Evolutionary conservation across 2,113 vertebrate species (phyloP).

Genomic region (Neogobius melanostomus): DNA sequence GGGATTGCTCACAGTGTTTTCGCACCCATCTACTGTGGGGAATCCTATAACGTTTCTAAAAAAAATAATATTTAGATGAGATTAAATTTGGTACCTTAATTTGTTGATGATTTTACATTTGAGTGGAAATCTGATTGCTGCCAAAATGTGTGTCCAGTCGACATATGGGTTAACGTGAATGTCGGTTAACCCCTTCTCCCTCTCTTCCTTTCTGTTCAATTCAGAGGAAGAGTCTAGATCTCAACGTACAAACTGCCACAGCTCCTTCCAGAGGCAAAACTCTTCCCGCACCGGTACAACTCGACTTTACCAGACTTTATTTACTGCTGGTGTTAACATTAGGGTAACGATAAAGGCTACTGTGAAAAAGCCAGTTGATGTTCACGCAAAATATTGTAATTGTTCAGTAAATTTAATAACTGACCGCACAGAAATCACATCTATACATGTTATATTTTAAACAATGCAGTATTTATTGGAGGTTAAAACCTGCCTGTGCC

Average conservation of each 20-base stretch:
- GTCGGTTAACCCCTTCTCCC: slow-evolving; percentile 61
- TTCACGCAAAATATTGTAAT: background rate
- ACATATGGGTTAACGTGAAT: slow-evolving; percentile 38
- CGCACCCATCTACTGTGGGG: background rate
- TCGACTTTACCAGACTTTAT: slow-evolving; percentile 70
- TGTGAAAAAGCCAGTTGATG: background rate
- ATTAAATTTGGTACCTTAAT: background rate
- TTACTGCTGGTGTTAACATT: slow-evolving; percentile 52
- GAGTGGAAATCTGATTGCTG: background rate
- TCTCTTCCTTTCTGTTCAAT: slow-evolving; percentile 79
- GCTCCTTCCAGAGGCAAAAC: slow-evolving; percentile 94
- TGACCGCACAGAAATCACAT: too few relatives aligned
- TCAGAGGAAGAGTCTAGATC: slow-evolving; percentile 92
- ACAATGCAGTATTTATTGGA: too few relatives aligned
- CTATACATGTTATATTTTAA: too few relatives aligned
- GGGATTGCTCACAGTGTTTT: background rate
- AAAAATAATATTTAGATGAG: background rate
- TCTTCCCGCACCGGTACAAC: slow-evolving; percentile 90
- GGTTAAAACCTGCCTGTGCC: slow-evolving; percentile 14
- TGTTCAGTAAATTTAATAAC: background rate
- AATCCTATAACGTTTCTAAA: background rate
- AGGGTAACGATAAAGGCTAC: background rate
- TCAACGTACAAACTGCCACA: slow-evolving; percentile 82
- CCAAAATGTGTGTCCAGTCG: slow-evolving; percentile 24
- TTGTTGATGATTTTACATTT: background rate